These are phyloP conservation scores for Julus scandinavius DNA, from an alignment of 2,888 invertebrate species.

Conservation along the genomic window DNA sequence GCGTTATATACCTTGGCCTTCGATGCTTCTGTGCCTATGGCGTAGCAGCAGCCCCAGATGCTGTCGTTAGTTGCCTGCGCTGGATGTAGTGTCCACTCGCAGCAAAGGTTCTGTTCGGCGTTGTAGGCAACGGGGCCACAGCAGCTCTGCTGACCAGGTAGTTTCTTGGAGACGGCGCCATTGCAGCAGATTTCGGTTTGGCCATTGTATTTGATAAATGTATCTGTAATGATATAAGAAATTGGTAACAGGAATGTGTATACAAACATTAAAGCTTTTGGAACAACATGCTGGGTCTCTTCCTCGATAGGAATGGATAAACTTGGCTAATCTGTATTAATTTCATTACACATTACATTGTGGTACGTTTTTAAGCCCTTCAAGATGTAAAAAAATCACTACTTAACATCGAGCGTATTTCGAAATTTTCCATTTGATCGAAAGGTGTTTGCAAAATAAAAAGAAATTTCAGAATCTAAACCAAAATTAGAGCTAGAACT, in stretches of 20 bases:
- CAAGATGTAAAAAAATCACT: too few relatives aligned
- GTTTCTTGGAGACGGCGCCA: not conserved
- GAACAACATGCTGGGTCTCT: too few relatives aligned
- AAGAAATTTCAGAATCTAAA: too few relatives aligned
- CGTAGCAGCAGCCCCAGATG: not conserved
- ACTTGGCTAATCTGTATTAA: too few relatives aligned
- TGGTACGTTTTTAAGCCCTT: too few relatives aligned
- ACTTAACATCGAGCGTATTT: too few relatives aligned
- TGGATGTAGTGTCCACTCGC: not conserved
- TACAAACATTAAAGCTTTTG: too few relatives aligned
- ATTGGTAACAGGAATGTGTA: too few relatives aligned
- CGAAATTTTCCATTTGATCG: too few relatives aligned
- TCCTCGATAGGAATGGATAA: too few relatives aligned
- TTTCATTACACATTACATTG: too few relatives aligned
- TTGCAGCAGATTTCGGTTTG: constrained; percentile 49
- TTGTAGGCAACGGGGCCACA: constrained; percentile 3
- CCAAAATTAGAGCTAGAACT: not conserved
- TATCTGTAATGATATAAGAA: not conserved
- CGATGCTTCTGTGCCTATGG: not conserved
- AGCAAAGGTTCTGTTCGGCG: not conserved
- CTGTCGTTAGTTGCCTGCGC: not conserved
- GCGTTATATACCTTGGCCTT: not conserved
- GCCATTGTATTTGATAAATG: not conserved
- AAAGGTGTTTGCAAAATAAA: too few relatives aligned
- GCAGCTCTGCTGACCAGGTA: not conserved